phyloP scores from a whole-genome alignment of 2,113 vertebrate genomes.

The Coracopsis vasa region DNA sequence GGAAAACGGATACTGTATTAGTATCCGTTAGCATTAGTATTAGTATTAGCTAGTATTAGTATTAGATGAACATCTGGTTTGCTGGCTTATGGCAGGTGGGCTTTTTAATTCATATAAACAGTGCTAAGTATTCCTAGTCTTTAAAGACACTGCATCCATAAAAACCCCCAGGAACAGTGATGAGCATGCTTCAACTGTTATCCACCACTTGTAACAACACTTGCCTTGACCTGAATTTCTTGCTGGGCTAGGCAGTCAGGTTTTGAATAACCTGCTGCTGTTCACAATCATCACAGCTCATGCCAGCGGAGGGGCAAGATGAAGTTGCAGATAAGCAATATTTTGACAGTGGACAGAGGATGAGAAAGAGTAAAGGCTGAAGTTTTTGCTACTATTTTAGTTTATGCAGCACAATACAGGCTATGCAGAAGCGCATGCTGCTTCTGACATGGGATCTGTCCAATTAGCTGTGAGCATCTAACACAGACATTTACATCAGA shows the following conservation, averaged over 20 bases:
- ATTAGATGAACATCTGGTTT: not conserved
- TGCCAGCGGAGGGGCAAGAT: not conserved
- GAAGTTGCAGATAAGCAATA: not conserved
- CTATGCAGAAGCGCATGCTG: fast-evolving
- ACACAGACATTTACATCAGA: not conserved
- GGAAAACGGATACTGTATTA: not conserved
- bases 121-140: not conserved
- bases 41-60: no score
- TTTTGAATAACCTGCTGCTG: not conserved
- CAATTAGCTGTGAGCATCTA: not conserved
- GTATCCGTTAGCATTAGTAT: no score
- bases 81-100: not conserved
- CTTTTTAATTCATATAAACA: not conserved
- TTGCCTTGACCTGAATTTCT: not conserved
- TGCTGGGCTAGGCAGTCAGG: not conserved
- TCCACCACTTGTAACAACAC: not conserved
- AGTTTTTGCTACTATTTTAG: not conserved
- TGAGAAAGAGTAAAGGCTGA: not conserved
- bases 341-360: not conserved
- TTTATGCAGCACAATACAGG: no score
- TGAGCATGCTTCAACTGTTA: not conserved
- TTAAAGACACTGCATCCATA: not conserved
- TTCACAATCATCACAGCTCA: not conserved
- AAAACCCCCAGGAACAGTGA: not conserved
- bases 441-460: not conserved